A percentile compares a stretch with the other conserved stretches of the same genome.
Conservation (phyloP, 2,888 invertebrate species). For the Cataglyphis cursor region DNA sequence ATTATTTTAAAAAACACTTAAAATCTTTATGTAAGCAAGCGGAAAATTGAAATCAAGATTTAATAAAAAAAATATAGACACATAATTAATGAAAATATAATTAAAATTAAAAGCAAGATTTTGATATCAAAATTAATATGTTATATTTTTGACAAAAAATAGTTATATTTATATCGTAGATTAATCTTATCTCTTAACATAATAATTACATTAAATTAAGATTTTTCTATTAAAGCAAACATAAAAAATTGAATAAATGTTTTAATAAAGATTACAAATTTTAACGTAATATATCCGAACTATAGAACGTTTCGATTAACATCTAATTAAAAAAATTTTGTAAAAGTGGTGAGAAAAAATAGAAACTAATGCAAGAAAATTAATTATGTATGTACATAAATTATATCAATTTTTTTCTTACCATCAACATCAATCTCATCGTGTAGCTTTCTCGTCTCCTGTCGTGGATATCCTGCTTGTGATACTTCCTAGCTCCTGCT, state of each 20-base stretch:
- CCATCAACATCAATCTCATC: slow-evolving; percentile 57
- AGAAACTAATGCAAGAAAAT: neutral
- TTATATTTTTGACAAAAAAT: neutral
- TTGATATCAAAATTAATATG: neutral
- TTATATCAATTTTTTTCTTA: slow-evolving; percentile 9
- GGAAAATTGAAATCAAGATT: neutral
- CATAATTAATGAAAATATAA: neutral
- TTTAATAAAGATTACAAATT: neutral
- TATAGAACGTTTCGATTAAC: neutral
- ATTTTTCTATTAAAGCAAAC: neutral
- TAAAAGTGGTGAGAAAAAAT: neutral
- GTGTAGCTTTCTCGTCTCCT: neutral
- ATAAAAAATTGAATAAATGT: neutral
- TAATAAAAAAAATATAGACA: slow-evolving; percentile 9
- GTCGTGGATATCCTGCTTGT: slow-evolving; percentile 13
- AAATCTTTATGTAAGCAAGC: neutral
- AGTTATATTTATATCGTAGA: neutral
- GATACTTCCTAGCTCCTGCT: slow-evolving; percentile 21
- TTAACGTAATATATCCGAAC: neutral
- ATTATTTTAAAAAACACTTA: neutral
- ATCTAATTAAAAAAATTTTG: neutral
- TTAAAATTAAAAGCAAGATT: neutral
- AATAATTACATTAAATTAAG: neutral
- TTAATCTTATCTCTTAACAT: neutral
- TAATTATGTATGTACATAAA: neutral